Conservation (phyloP, 2,797 vertebrate genomes). For the Enteromius afrohamiltoni region DNA sequence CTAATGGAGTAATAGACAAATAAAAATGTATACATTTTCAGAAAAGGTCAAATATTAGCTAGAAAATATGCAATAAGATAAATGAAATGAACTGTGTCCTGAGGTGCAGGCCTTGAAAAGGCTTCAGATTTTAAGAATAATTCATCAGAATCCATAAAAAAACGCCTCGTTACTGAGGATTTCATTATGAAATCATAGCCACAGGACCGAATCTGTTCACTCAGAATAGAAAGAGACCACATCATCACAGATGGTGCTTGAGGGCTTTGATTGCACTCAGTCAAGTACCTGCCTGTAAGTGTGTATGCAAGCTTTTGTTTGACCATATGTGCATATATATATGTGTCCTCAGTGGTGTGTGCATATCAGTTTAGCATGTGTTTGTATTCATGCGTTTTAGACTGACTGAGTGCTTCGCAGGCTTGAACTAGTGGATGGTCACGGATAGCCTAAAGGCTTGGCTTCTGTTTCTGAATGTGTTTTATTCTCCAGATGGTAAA, state of each 20-base stretch:
- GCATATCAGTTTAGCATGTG: neutral
- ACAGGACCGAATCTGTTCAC: constrained; percentile 13
- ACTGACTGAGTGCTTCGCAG: neutral
- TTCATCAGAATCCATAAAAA: constrained; percentile 18
- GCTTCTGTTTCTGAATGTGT: neutral
- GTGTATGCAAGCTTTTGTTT: constrained; percentile 38
- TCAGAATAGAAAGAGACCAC: constrained; percentile 22
- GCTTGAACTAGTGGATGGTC: constrained; percentile 7
- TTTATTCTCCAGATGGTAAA: neutral
- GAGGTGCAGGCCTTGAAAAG: neutral
- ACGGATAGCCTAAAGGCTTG: neutral
- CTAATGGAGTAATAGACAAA: neutral
- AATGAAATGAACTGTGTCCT: neutral
- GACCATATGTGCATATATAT: constrained; percentile 1
- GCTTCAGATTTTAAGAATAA: constrained; percentile 6
- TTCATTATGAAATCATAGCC: constrained; percentile 38
- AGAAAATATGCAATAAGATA: neutral
- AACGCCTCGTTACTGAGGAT: constrained; percentile 15
- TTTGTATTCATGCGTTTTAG: constrained; percentile 13
- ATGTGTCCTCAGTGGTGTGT: neutral
- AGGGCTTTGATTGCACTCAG: constrained; percentile 33
- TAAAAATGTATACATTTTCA: neutral
- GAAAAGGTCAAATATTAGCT: neutral
- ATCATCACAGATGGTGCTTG: constrained; percentile 51
- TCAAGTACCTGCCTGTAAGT: constrained; percentile 44